Conservation (phyloP, 2,888 invertebrate species). For the Hecatera dysodea region DNA sequence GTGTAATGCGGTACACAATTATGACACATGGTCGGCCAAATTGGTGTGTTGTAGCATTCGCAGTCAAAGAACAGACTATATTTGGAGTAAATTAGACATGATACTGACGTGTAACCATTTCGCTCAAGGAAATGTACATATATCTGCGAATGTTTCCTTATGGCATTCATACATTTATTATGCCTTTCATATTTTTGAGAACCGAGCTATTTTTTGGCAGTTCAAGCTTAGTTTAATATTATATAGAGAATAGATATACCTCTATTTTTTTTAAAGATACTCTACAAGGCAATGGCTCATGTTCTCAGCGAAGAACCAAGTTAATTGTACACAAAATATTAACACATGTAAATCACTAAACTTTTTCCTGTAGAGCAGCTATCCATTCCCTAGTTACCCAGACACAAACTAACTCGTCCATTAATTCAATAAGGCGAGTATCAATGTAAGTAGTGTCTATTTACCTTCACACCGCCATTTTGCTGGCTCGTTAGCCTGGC, state of each 20-base stretch:
- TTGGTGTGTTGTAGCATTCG: constrained; percentile 52
- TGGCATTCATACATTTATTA: not conserved
- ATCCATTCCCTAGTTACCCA: constrained; percentile 27
- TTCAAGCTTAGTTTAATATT: not conserved
- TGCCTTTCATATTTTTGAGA: not conserved
- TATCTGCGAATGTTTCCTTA: constrained; percentile 3
- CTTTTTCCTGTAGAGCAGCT: not conserved
- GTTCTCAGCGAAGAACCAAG: too few relatives aligned
- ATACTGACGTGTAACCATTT: constrained; percentile 44
- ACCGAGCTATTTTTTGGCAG: not conserved
- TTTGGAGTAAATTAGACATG: constrained; percentile 55
- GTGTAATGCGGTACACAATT: constrained; percentile 62
- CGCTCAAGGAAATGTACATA: constrained; percentile 15
- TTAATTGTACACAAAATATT: too few relatives aligned
- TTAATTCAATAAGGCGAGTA: constrained; percentile 60
- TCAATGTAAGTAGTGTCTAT: constrained; percentile 70
- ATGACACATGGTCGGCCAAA: constrained; percentile 62
- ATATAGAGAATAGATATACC: too few relatives aligned
- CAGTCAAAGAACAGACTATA: constrained; percentile 45
- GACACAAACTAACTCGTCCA: constrained; percentile 39
- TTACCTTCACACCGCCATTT: constrained; percentile 77
- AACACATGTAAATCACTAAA: too few relatives aligned
- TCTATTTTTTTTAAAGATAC: not conserved
- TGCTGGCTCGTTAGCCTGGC: constrained; percentile 75
- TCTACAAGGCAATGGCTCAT: too few relatives aligned